A percentile compares a stretch with the other conserved stretches of the same genome.
Conservation (phyloP, 1,140 invertebrate species). For the Drosophila albomicans region DNA sequence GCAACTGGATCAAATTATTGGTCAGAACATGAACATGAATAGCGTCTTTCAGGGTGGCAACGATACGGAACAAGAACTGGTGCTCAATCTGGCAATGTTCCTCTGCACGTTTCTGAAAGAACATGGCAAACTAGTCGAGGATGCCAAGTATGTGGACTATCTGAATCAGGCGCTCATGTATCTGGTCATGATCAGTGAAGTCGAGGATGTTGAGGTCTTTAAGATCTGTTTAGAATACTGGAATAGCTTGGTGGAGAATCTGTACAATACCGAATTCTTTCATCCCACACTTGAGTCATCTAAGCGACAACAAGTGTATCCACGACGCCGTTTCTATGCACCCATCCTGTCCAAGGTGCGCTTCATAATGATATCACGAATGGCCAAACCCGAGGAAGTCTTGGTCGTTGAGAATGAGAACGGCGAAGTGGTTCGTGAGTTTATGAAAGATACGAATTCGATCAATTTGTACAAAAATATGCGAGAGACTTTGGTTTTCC, state of each 20-base stretch:
- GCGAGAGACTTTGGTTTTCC: slow-evolving; percentile 99
- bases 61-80: slow-evolving; percentile 99
- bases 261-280: slow-evolving; percentile 93
- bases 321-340: slow-evolving; percentile 90
- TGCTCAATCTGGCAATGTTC: slow-evolving; percentile 99
- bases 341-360: slow-evolving; percentile 95
- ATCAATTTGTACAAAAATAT: slow-evolving; percentile 99
- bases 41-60: slow-evolving; percentile 96
- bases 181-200: slow-evolving; percentile 98
- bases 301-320: slow-evolving; percentile 82
- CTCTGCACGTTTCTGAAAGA: slow-evolving; percentile 98
- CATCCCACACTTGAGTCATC: slow-evolving; percentile 78
- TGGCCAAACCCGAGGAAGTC: slow-evolving; percentile 99
- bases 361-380: slow-evolving; percentile 99
- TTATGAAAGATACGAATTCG: slow-evolving; percentile 99
- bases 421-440: slow-evolving; percentile 99
- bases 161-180: slow-evolving; percentile 95
- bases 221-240: slow-evolving; percentile 99
- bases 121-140: slow-evolving; percentile 95
- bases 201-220: slow-evolving; percentile 99
- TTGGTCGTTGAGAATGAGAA: slow-evolving; percentile 99
- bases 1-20: slow-evolving; percentile 96
- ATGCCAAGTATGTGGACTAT: slow-evolving; percentile 89
- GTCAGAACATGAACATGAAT: slow-evolving; percentile 95
- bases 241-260: slow-evolving; percentile 95